Evolutionary conservation across 2,888 invertebrate species (phyloP), one percentile per base, ranked within the genome.

Genomic region (Drosophila hamatofila): DNA sequence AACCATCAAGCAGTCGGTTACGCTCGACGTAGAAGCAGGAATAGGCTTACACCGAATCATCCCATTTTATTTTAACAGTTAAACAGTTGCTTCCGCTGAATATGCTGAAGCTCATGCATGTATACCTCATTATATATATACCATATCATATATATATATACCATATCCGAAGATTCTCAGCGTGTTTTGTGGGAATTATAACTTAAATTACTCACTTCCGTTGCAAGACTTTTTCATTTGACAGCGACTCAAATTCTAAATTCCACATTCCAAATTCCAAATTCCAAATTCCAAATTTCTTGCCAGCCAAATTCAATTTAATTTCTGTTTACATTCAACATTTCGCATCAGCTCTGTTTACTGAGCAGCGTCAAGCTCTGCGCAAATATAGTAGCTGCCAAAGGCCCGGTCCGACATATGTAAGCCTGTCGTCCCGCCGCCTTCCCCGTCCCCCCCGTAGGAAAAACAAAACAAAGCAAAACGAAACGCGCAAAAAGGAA

Each of bases 151-250:
- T 41, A 2, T 2, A 16, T 18, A 21, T 30, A 16, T 42, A 30
- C 11, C 27, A 30, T 5, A n/a, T 21, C 12, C 14, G 35, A 46
- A 46, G 4, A n/a, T 27, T 16, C 6, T 25, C 25, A 25, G 35
- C 14, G 33, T 27, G 11, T 16, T 37, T 39, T n/a, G 23, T 25
- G 33, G 12, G 16, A 33, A 21, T 33, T 16, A 49, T 37, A 33
- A 33, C 6, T 25, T 42, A 68, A 75, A 56, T 61, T 68, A 68
- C 68, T 68, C 23, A 75, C 37, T 56, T 75, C 51, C 68, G 51
- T 23, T 67, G 75, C 49, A 55, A 35, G 44, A 39, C 25, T 44
- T 25, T 44, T 25, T 39, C 27, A 51, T 33, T 49, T 35, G 55
- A 30, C 42, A 2, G 12, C 11, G 48, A 42, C 21, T 30, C 21